Base-by-base conservation (phyloP, 2,888 invertebrate genomes). In the Phyllotreta striolata region DNA sequence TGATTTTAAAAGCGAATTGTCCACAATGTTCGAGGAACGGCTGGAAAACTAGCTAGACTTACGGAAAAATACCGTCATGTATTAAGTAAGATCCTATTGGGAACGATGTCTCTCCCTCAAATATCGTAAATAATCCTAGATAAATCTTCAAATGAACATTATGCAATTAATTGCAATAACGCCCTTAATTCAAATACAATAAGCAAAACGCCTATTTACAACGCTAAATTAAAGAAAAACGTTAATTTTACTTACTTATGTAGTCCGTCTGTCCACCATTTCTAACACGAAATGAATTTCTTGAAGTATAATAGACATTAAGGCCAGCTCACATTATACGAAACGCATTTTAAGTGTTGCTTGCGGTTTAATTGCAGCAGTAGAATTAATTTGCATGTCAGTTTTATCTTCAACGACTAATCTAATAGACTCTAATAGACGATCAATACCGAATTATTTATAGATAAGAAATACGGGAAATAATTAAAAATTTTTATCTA, bases 61-160 rank as follows among this genome's bases (percentile, higher is more conserved):
- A 37, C 43, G 41, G 43, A 59, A 62, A 59, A 67, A 63, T 60
- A 61, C 51, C 55, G 41, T 51, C 44, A 13, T 12, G 43, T 56
- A 9, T 56, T 44, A 66, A 64, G 66, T 24, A 70, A 70, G 73
- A 72, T 72, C 73, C 71, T 64, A 65, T 55, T 39, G 56, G 63
- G 49, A 63, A 49, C 62, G 60, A 64, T 56, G 73, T 74, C 73
- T 74, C 74, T 74, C 74, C 74, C 72, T 72, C 43, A 62, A 72
- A 67, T 72, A 70, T 46, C 62, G 39, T 47, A 43, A 55, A 59
- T 46, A 59, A 59, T 43, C 7, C 9, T 6, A 24, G 3, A 60
- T 41, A 38, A 55, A 49, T 66, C 49, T 55, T 60, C 9, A 14
- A 55, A 35, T 14, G 59, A 51, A 14, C 44, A 40, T 55, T 57